A percentile compares a stretch with the other conserved stretches of the same genome.
phyloP scores from a whole-genome alignment of 2,888 invertebrate species.

The Bombylius discolor region DNA sequence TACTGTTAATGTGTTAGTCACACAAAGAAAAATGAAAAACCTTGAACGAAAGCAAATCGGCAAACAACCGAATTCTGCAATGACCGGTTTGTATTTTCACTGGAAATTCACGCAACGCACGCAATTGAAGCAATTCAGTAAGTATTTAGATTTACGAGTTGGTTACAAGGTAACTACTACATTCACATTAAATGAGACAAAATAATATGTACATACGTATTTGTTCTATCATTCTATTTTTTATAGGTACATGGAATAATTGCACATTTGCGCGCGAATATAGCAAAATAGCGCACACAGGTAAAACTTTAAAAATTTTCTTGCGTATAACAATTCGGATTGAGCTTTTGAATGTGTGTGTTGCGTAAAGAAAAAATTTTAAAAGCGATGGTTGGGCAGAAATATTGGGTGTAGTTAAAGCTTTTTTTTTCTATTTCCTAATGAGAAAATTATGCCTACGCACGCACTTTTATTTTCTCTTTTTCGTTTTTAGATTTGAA shows the following conservation, averaged over 20 bases:
- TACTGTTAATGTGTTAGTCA: too few species aligned
- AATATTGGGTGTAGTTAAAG: background rate
- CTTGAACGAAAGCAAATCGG: slow-evolving; percentile 2
- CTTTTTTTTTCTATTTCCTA: slow-evolving; percentile 4
- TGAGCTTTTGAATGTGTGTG: background rate
- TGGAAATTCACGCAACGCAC: slow-evolving; percentile 25
- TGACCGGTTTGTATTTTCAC: slow-evolving; percentile 21
- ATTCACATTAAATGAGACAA: too few species aligned
- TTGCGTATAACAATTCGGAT: too few species aligned
- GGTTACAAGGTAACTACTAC: too few species aligned
- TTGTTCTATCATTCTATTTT: too few species aligned
- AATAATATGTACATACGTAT: too few species aligned
- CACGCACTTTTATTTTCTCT: background rate
- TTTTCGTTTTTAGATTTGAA: slow-evolving; percentile 2
- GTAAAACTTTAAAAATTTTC: too few species aligned
- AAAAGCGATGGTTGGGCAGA: background rate
- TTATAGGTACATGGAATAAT: too few species aligned
- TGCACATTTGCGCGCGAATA: too few species aligned
- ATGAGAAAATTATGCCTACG: slow-evolving; percentile 6
- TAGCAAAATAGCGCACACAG: too few species aligned
- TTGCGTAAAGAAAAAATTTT: background rate
- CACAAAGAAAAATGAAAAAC: background rate
- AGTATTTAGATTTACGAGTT: too few species aligned
- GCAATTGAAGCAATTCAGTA: slow-evolving; percentile 14
- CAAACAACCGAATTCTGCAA: slow-evolving; percentile 25